Base-by-base conservation (phyloP, 2,888 invertebrate species). In the Ligdia adustata region DNA sequence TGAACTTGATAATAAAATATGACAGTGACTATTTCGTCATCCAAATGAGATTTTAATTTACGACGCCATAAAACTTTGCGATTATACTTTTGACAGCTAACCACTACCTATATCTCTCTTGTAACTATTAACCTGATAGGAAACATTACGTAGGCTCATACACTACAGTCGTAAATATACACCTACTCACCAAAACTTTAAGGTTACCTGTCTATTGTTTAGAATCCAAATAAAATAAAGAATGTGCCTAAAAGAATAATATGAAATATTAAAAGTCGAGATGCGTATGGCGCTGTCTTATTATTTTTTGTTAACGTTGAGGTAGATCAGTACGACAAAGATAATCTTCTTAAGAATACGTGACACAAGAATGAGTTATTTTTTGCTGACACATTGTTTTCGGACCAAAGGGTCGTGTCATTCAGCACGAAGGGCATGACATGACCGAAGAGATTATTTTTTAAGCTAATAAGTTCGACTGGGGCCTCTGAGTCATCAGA, bases 311-410 rank as follows among this genome's bases (percentile, higher is more conserved):
- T 71, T 55, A 47, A 57, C 63, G 55, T 73, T 77, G 76, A 68
- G 75, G 72, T 74, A 77, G 81, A 80, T 80, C 75, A 79, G 75
- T 66, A 61, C 56, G 68, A 63, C 61, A 56, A 60, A 72, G 69
- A 71, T 81, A 81, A 83, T 80, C 83, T 69, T 67, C 79, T 78
- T 69, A 69, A 60, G 53, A 50, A 70, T 57, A 78, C 82, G 82
- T 84, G 82, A 79, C 80, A 71, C 52, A 60, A 81, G 79, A 83
- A 82, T 75, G 64, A 73, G 62, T 55, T 56, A 62, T n/a, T 71
- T 79, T 74, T 70, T 71, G 82, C 83, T 82, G 82, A 83, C 81
- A 73, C 83, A 82, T 81, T 81, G 80, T 81, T 79, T 80, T 68
- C 70, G 68, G 65, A 59, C 61, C 51, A 66, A 70, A 66, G 59